phyloP scores from a whole-genome alignment of 1,140 invertebrate genomes.

The Lepidurus couesii region DNA sequence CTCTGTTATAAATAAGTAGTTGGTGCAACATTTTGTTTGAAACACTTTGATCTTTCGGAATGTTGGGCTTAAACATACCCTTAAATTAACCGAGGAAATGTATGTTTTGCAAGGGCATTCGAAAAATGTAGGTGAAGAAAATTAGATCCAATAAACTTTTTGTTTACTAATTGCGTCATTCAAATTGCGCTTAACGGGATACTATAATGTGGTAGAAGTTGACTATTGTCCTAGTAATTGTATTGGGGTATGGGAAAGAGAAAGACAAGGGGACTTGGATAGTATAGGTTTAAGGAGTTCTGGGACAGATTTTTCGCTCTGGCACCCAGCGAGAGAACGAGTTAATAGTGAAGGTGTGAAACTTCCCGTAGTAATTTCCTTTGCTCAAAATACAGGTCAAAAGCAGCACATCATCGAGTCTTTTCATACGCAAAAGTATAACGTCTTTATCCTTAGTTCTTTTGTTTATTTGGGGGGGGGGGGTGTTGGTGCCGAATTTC shows the following conservation, averaged over 20 bases:
- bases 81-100: no score
- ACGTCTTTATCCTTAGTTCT: background rate
- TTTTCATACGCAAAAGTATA: constrained; percentile 7
- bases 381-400: background rate
- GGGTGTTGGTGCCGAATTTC: background rate
- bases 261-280: background rate
- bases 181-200: background rate
- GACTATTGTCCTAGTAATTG: background rate
- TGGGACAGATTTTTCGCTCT: constrained; percentile 12
- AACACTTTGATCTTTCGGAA: no score
- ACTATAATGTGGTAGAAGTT: background rate
- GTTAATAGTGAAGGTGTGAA: constrained; percentile 14
- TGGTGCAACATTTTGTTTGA: no score
- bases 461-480: background rate
- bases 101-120: no score
- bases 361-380: background rate
- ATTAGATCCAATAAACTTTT: no score
- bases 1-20: no score
- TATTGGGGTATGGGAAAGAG: background rate
- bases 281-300: background rate
- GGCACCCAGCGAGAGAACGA: background rate
- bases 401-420: background rate
- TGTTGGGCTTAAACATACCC: no score
- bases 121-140: no score
- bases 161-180: background rate